phyloP scores from a whole-genome alignment of 2,888 invertebrate species.

The Andrena chrysosceles region DNA sequence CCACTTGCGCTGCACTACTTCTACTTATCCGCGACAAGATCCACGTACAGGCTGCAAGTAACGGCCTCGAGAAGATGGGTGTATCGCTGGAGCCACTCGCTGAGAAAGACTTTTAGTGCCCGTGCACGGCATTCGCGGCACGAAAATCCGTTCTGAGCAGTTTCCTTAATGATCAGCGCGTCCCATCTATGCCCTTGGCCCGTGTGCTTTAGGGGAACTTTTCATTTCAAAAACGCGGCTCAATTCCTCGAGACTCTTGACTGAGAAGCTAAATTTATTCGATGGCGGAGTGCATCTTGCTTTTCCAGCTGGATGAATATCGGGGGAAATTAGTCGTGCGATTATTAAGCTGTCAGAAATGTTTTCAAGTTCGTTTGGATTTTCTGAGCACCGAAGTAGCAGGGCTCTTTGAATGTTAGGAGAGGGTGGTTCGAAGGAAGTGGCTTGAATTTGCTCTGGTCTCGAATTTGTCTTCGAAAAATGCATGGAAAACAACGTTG shows the following conservation, averaged over 20 bases:
- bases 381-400: no score
- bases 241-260: neutral
- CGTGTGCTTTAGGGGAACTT: neutral
- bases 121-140: neutral
- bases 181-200: neutral
- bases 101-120: conserved; percentile 25
- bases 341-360: no score
- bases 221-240: neutral
- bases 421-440: no score
- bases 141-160: conserved; percentile 19
- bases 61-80: conserved; percentile 47
- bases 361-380: no score
- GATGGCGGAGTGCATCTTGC: no score
- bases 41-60: conserved; percentile 64
- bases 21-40: conserved; percentile 52
- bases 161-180: conserved; percentile 36
- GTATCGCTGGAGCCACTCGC: conserved; percentile 27
- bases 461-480: neutral
- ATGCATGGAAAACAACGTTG: neutral
- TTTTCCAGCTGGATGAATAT: no score
- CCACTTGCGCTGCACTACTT: conserved; percentile 46
- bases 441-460: neutral
- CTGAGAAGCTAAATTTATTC: no score
- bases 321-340: no score
- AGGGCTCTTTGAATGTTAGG: neutral